These are phyloP conservation scores for Tiliacea aurago DNA, from an alignment of 2,888 invertebrate species.

Conservation along the genomic window DNA sequence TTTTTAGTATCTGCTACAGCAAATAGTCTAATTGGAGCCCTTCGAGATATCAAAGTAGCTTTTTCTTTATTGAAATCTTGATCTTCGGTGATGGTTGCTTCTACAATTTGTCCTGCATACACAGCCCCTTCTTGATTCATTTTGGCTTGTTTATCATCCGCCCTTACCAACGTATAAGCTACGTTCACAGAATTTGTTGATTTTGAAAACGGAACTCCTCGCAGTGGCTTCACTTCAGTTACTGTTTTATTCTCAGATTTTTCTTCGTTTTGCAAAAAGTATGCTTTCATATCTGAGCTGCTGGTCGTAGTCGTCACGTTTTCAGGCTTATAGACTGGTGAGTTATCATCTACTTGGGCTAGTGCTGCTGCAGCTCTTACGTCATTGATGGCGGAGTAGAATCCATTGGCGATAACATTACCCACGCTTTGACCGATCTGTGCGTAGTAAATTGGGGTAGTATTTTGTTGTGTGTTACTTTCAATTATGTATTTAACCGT, in stretches of 20 bases:
- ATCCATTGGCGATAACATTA: constrained; percentile 81
- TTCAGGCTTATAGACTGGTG: constrained; percentile 82
- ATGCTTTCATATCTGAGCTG: constrained; percentile 74
- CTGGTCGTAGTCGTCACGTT: constrained; percentile 69
- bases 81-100: constrained; percentile 85
- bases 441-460: constrained; percentile 87
- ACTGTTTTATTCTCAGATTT: constrained; percentile 73
- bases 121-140: constrained; percentile 80
- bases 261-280: constrained; percentile 75
- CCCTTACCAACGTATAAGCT: constrained; percentile 82
- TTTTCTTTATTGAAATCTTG: constrained; percentile 84
- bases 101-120: constrained; percentile 85
- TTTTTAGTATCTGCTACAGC: constrained; percentile 78
- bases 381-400: constrained; percentile 91
- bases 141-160: constrained; percentile 78
- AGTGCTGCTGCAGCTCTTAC: constrained; percentile 91
- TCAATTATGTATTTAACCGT: constrained; percentile 80
- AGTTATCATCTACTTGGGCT: constrained; percentile 89
- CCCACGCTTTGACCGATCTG: constrained; percentile 85
- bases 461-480: constrained; percentile 74
- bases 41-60: constrained; percentile 75
- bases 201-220: constrained; percentile 82
- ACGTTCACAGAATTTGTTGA: constrained; percentile 81
- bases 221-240: constrained; percentile 78
- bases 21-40: constrained; percentile 81